phyloP scores from a whole-genome alignment of 2,888 invertebrate species.

The Biston betularia region DNA sequence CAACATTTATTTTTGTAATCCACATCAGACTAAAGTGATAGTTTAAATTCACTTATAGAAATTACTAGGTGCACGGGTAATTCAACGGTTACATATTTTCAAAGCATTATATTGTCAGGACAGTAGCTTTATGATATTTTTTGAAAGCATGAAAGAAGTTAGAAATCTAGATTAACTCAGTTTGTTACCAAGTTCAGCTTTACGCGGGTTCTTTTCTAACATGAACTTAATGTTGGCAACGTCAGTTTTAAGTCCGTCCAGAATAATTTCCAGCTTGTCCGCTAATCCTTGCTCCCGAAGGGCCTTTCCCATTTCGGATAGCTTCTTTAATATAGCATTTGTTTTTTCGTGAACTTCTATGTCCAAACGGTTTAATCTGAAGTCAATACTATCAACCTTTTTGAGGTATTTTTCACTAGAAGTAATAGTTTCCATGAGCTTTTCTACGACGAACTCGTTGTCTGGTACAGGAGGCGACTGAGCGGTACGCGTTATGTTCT shows the following conservation, averaged over 20 bases:
- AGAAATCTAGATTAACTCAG: slow-evolving; percentile 2
- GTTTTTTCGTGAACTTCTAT: slow-evolving; percentile 80
- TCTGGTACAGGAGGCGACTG: slow-evolving; percentile 58
- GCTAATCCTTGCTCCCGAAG: slow-evolving; percentile 49
- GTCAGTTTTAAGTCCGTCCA: slow-evolving; percentile 62
- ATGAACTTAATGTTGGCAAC: slow-evolving; percentile 62
- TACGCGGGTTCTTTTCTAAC: slow-evolving; percentile 53
- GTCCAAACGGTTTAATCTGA: slow-evolving; percentile 74
- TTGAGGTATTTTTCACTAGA: slow-evolving; percentile 79
- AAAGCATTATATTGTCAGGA: background rate
- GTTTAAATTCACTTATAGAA: too few relatives aligned
- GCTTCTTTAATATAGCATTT: slow-evolving; percentile 68
- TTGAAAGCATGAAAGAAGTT: background rate
- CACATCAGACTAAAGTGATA: background rate
- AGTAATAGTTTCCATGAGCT: slow-evolving; percentile 74
- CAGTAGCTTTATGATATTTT: background rate
- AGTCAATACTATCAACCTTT: slow-evolving; percentile 79
- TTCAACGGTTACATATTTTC: background rate
- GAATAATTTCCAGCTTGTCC: slow-evolving; percentile 57
- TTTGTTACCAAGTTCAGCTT: slow-evolving; percentile 41
- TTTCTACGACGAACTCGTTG: slow-evolving; percentile 74
- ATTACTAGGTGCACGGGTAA: background rate
- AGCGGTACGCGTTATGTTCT: slow-evolving; percentile 63
- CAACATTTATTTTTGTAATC: background rate
- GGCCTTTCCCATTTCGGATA: slow-evolving; percentile 61